These are phyloP conservation scores for Ophioninae sp. DNA, from an alignment of 2,888 invertebrate genomes.

Conservation along the genomic window DNA sequence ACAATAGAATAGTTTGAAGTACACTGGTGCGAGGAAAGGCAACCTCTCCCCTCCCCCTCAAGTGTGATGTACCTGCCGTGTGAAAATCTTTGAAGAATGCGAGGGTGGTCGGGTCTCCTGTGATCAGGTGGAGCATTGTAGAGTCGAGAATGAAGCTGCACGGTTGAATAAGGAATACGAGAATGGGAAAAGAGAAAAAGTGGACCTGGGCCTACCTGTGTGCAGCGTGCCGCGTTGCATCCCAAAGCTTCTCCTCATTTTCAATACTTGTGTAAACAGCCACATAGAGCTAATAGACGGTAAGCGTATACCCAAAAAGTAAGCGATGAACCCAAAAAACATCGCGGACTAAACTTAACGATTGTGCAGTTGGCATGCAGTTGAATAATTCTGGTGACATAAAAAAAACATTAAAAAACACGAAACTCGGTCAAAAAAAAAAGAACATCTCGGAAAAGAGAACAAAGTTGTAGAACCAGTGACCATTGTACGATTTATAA, in stretches of 20 bases:
- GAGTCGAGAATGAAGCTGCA: slow-evolving; percentile 68
- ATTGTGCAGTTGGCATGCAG: not conserved
- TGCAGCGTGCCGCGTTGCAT: slow-evolving; percentile 50
- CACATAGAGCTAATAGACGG: slow-evolving; percentile 38
- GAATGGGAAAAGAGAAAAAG: slow-evolving; percentile 67
- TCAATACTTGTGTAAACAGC: slow-evolving; percentile 27
- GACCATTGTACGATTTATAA: too few species aligned
- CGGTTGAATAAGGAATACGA: slow-evolving; percentile 56
- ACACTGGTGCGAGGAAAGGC: slow-evolving; percentile 45
- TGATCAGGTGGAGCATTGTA: slow-evolving; percentile 78
- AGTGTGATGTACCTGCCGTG: slow-evolving; percentile 70
- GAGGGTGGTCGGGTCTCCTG: slow-evolving; percentile 71
- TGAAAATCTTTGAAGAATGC: slow-evolving; percentile 75
- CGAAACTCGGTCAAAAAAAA: too few species aligned
- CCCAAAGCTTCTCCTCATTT: slow-evolving; percentile 21
- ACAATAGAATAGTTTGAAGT: slow-evolving; percentile 13
- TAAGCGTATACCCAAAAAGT: not conserved
- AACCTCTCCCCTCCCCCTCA: slow-evolving; percentile 29
- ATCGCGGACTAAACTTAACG: not conserved
- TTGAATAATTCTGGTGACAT: too few species aligned
- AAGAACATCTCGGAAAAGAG: too few species aligned
- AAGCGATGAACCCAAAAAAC: slow-evolving; percentile 19
- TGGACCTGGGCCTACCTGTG: slow-evolving; percentile 66
- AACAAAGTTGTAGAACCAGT: too few species aligned
- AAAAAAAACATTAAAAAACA: too few species aligned